These are phyloP conservation scores for Oryctolagus cuniculus DNA, from an alignment of 2,113 vertebrate species.

Conservation along the genomic window mOryCun1.1 NC_091453.1:90959001-90959500, in stretches of 20 bases:
- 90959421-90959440: constrained; percentile 87
- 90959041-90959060: not conserved
- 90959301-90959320: not conserved
- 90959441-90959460: constrained; percentile 88
- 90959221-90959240: constrained; percentile 90
- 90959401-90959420: constrained; percentile 90
- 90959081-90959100: not conserved
- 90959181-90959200: constrained; percentile 91
- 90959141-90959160: constrained; percentile 82
- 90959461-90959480: not conserved
- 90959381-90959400: constrained; percentile 81
- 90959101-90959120: not conserved
- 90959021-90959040: constrained; percentile 87
- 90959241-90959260: constrained; percentile 92
- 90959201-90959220: constrained; percentile 91
- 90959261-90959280: constrained; percentile 84
- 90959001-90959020: constrained; percentile 91
- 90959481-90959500: not conserved
- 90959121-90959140: not conserved
- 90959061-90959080: not conserved
- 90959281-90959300: not conserved
- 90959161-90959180: constrained; percentile 84
- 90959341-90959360: too few relatives aligned
- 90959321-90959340: not conserved
- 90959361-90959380: constrained; percentile 42